Conservation (phyloP, 2,797 vertebrate genomes). For the Staurois parvus region DNA sequence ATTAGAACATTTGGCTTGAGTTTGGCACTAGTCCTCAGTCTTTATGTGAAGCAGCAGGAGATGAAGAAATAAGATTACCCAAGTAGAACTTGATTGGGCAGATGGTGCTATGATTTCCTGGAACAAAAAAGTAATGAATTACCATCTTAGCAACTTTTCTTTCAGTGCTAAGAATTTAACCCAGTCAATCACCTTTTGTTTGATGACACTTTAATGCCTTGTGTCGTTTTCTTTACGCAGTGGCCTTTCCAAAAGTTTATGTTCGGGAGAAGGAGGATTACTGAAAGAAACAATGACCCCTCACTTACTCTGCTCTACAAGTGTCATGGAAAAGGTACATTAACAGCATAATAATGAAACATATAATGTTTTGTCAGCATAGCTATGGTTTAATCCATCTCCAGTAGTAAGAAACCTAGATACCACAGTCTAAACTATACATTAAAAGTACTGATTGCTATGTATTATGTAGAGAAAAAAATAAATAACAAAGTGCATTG, state of each 20-base stretch:
- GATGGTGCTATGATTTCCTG: constrained; percentile 77
- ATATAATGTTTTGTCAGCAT: not conserved
- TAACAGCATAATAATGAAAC: not conserved
- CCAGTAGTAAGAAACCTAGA: too few species aligned
- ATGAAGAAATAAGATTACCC: constrained; percentile 77
- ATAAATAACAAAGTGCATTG: too few species aligned
- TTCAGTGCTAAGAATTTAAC: constrained; percentile 68
- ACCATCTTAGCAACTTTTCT: constrained; percentile 71
- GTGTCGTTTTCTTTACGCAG: constrained; percentile 65
- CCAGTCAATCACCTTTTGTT: constrained; percentile 65
- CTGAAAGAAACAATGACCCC: constrained; percentile 77
- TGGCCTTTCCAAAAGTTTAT: constrained; percentile 74
- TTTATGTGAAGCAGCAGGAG: constrained; percentile 81
- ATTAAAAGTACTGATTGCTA: too few species aligned
- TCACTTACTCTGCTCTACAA: constrained; percentile 77
- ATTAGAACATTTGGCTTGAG: constrained; percentile 76
- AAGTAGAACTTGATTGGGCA: constrained; percentile 78
- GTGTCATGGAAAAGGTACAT: constrained; percentile 74
- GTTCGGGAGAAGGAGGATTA: constrained; percentile 70
- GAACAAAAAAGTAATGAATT: constrained; percentile 75
- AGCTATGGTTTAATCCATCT: not conserved
- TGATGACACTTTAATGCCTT: constrained; percentile 61
- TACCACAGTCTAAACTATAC: too few species aligned
- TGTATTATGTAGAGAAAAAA: too few species aligned
- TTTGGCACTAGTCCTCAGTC: constrained; percentile 71